A percentile compares a stretch with the other conserved stretches of the same genome.
These are phyloP conservation scores for Drosophila persimilis DNA, from an alignment of 1,140 invertebrate species.

Conservation along the genomic window DNA sequence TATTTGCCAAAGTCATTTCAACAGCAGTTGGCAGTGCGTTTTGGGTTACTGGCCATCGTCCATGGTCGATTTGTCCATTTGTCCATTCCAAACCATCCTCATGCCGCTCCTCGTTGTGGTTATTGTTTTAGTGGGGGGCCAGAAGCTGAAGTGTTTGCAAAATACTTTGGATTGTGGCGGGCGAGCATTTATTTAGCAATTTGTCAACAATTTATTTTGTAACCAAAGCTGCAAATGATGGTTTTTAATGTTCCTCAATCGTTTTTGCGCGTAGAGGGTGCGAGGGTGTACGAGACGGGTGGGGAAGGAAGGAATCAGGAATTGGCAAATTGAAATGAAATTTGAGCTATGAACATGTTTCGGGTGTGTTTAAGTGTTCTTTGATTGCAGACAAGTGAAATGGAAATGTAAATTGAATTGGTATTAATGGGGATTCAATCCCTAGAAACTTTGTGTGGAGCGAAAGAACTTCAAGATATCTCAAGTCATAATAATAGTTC, in stretches of 20 bases:
- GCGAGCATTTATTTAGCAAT: constrained; percentile 76
- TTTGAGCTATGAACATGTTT: constrained; percentile 47
- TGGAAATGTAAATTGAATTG: neutral
- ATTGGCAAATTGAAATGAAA: constrained; percentile 60
- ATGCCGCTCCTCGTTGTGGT: constrained; percentile 34
- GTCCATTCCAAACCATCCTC: neutral
- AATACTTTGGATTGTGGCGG: constrained; percentile 46
- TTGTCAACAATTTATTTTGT: constrained; percentile 81
- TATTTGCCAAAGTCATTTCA: constrained; percentile 75
- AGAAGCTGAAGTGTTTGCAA: constrained; percentile 40
- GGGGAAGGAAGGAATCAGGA: neutral
- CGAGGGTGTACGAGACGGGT: neutral
- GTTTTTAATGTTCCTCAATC: constrained; percentile 74
- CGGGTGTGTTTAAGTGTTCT: constrained; percentile 46
- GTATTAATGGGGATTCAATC: too few species aligned
- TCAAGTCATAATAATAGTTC: neutral
- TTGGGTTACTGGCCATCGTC: constrained; percentile 54
- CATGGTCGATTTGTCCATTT: constrained; percentile 22
- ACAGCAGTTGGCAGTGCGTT: constrained; percentile 60
- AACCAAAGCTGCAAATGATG: constrained; percentile 80
- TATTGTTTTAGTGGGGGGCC: constrained; percentile 53
- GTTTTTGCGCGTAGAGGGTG: constrained; percentile 29
- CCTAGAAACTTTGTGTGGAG: too few species aligned
- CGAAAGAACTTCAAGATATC: neutral
- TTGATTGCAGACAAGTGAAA: constrained; percentile 43